phyloP scores from a whole-genome alignment of 2,888 invertebrate species.

The Caenorhabditis zanzibari region DNA sequence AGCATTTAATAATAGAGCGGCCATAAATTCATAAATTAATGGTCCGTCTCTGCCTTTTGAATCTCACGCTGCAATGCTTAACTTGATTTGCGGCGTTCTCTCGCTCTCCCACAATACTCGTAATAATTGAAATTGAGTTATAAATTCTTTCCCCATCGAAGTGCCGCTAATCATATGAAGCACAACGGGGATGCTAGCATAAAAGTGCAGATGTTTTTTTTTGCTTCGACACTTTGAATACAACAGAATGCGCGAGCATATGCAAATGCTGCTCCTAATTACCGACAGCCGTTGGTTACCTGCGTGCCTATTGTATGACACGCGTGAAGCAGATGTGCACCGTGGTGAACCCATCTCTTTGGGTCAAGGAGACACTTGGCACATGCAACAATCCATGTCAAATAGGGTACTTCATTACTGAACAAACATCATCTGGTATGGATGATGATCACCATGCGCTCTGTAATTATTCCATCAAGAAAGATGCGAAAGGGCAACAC shows the following conservation, averaged over 20 bases:
- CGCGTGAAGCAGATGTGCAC: slow-evolving; percentile 59
- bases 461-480: slow-evolving; percentile 65
- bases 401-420: slow-evolving; percentile 65
- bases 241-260: slow-evolving; percentile 50
- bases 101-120: slow-evolving; percentile 30
- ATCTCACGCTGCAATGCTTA: slow-evolving; percentile 56
- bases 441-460: slow-evolving; percentile 44
- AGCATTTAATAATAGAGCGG: slow-evolving; percentile 55
- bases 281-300: slow-evolving; percentile 63
- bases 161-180: slow-evolving; percentile 52
- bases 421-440: slow-evolving; percentile 62
- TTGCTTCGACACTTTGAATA: slow-evolving; percentile 6
- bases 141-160: slow-evolving; percentile 20
- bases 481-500: background rate
- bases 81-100: slow-evolving; percentile 55
- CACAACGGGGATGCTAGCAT: slow-evolving; percentile 10
- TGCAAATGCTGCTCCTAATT: slow-evolving; percentile 63
- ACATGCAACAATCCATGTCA: slow-evolving; percentile 63
- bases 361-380: slow-evolving; percentile 62
- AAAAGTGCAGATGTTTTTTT: slow-evolving; percentile 54
- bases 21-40: slow-evolving; percentile 30
- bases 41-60: slow-evolving; percentile 31
- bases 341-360: slow-evolving; percentile 30
- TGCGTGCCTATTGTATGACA: slow-evolving; percentile 64
- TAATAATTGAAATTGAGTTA: slow-evolving; percentile 58